These are phyloP conservation scores for Cepphus grylle DNA, from an alignment of 2,113 vertebrate genomes.

Conservation along the genomic window DNA sequence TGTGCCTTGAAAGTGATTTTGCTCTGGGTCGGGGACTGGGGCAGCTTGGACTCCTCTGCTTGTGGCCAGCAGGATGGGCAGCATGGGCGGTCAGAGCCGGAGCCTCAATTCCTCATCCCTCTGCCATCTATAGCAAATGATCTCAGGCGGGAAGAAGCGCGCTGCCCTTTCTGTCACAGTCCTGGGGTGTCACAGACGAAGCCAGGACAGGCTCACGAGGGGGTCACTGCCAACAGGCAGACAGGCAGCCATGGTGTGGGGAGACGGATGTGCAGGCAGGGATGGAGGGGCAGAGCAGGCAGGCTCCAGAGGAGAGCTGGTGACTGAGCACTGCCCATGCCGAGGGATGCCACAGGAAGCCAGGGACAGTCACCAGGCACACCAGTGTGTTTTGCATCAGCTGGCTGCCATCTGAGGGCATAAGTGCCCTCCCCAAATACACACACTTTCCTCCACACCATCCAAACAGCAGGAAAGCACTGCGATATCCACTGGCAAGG, in stretches of 20 bases:
- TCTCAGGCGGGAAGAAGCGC: background rate
- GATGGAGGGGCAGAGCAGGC: background rate
- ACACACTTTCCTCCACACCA: background rate
- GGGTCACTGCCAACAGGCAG: background rate
- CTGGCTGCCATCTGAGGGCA: background rate
- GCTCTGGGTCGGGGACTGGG: no score
- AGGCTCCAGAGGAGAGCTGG: no score
- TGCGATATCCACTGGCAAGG: background rate
- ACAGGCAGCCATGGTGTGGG: background rate
- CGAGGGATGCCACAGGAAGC: background rate
- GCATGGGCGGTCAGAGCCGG: background rate
- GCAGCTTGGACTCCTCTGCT: background rate
- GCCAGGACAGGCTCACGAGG: background rate
- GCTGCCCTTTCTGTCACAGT: background rate
- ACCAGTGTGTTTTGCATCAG: background rate
- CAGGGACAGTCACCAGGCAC: background rate
- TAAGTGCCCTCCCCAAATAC: background rate
- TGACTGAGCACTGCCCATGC: rapidly evolving
- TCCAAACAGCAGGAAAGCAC: background rate
- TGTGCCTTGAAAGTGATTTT: background rate
- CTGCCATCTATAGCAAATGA: background rate
- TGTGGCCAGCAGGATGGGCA: rapidly evolving
- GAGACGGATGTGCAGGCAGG: background rate
- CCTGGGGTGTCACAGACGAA: background rate
- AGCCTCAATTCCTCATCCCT: background rate